phyloP scores from a whole-genome alignment of 2,888 invertebrate genomes.

The Drosophila sordidula region DNA sequence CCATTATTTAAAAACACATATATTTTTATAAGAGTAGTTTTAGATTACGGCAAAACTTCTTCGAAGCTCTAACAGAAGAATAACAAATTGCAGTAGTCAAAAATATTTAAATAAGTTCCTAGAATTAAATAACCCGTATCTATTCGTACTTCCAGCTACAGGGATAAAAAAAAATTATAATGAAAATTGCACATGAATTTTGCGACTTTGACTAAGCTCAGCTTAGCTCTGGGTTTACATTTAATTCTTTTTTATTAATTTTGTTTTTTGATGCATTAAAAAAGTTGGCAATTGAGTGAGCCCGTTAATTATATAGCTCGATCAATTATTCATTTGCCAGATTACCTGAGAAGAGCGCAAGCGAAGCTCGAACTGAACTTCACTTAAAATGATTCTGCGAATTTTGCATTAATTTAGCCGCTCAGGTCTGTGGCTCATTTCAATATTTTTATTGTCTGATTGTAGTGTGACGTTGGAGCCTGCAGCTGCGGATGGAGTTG shows the following conservation, averaged over 20 bases:
- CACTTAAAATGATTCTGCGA: constrained; percentile 79
- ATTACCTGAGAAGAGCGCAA: constrained; percentile 68
- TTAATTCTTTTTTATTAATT: constrained; percentile 26
- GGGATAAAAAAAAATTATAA: constrained; percentile 11
- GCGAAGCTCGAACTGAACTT: constrained; percentile 57
- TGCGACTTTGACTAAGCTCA: constrained; percentile 31
- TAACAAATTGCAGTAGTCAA: constrained; percentile 36
- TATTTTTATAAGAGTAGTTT: neutral
- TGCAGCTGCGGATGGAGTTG: constrained; percentile 39
- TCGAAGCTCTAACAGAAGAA: constrained; percentile 18
- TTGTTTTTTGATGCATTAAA: constrained; percentile 45
- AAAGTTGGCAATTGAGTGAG: constrained; percentile 73
- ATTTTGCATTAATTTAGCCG: constrained; percentile 64
- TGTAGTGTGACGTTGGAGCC: constrained; percentile 72
- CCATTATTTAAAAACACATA: neutral
- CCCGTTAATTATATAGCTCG: constrained; percentile 77
- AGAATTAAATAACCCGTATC: constrained; percentile 36
- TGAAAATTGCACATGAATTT: constrained; percentile 66
- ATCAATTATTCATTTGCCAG: constrained; percentile 79
- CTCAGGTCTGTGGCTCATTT: constrained; percentile 56
- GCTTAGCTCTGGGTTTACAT: constrained; percentile 8
- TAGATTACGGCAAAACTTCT: constrained; percentile 6
- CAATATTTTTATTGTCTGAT: constrained; percentile 78
- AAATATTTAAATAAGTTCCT: constrained; percentile 50
- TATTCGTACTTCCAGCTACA: constrained; percentile 51